phyloP scores from a whole-genome alignment of 2,797 vertebrate species.

The Pyrocephalus nanus region DNA sequence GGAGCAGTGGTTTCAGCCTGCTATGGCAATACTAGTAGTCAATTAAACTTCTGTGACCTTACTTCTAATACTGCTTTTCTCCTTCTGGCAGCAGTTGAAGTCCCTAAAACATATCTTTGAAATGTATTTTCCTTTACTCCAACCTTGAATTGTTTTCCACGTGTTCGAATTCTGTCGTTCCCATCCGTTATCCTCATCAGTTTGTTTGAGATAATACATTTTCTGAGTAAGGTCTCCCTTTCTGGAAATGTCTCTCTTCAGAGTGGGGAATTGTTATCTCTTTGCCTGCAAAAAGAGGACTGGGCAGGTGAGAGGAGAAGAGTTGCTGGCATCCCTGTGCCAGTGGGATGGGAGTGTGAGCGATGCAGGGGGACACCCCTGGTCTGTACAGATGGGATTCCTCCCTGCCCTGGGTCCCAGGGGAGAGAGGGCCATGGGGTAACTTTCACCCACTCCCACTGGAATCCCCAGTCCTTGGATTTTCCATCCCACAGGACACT shows the following conservation, averaged over 20 bases:
- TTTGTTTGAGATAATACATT: not conserved
- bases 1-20: not conserved
- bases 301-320: not conserved
- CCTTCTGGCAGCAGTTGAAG: not conserved
- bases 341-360: not conserved
- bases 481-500: not conserved
- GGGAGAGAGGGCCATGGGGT: not conserved
- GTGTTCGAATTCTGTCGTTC: not conserved
- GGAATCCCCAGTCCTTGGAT: not conserved
- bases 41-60: not conserved
- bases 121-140: slow-evolving; percentile 6
- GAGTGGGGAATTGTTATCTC: not conserved
- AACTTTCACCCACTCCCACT: not conserved
- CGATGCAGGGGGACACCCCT: rapidly evolving
- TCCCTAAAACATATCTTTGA: not conserved
- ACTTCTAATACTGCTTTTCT: not conserved
- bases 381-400: rapidly evolving
- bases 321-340: not conserved
- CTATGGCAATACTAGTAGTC: not conserved
- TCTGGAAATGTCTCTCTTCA: not conserved
- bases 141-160: slow-evolving; percentile 12
- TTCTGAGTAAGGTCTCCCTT: not conserved
- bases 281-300: not conserved
- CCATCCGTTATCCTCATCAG: not conserved
- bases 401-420: not conserved